Conservation (phyloP, 2,113 vertebrate species). For the Syrrhaptes paradoxus region DNA sequence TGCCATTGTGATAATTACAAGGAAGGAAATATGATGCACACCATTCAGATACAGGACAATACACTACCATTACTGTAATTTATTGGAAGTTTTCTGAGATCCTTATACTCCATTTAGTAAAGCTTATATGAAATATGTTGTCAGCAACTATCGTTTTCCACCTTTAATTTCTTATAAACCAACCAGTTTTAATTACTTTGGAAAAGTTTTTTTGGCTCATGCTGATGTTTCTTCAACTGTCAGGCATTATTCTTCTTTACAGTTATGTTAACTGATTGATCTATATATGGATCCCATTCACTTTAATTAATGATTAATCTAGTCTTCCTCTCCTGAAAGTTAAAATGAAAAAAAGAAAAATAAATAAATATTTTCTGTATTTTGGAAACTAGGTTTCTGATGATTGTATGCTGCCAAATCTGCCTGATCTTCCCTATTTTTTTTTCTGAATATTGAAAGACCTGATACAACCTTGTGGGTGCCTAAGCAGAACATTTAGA, state of each 20-base stretch:
- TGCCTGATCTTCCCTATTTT: background rate
- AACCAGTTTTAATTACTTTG: slow-evolving; percentile 13
- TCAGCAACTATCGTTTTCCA: background rate
- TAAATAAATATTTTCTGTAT: background rate
- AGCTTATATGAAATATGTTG: background rate
- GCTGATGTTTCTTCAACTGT: background rate
- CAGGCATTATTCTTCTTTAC: background rate
- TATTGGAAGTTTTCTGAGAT: background rate
- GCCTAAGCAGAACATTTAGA: background rate
- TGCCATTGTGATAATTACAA: background rate
- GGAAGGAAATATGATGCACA: background rate
- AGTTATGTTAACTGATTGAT: background rate
- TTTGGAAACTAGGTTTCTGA: background rate
- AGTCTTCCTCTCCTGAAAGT: background rate
- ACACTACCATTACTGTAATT: background rate
- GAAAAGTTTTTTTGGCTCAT: background rate
- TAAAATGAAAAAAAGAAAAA: background rate
- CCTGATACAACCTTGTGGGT: background rate
- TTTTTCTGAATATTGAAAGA: background rate
- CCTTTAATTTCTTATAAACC: background rate
- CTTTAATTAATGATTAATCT: slow-evolving; percentile 5
- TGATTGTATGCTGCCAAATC: background rate
- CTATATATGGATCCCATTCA: background rate
- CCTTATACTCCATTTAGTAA: background rate
- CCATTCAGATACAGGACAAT: background rate